Conservation (phyloP, 2,888 invertebrate genomes). For the Nephrotoma appendiculata region DNA sequence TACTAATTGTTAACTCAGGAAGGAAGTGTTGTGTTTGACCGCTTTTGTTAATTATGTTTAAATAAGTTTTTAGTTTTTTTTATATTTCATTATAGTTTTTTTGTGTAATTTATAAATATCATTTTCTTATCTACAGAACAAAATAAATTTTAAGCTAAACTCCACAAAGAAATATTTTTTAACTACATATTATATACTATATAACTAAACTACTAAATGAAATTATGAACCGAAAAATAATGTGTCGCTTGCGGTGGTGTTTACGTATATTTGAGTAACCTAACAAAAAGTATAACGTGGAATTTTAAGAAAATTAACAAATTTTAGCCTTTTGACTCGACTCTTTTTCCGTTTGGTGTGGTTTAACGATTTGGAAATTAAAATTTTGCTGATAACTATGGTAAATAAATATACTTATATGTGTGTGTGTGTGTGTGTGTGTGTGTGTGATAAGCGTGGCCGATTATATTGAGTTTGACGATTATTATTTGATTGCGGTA, state of each 20-base stretch:
- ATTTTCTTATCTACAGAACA: neutral
- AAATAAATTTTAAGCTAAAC: neutral
- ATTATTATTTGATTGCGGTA: neutral
- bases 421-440: neutral
- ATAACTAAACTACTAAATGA: too few species aligned
- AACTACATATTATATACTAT: neutral
- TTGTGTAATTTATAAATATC: neutral
- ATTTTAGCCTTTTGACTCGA: neutral
- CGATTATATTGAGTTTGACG: neutral
- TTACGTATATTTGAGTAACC: neutral
- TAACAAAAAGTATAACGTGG: neutral
- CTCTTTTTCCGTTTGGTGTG: neutral
- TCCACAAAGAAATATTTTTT: neutral
- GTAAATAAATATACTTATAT: neutral
- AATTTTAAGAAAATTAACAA: neutral
- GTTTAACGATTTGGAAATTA: neutral
- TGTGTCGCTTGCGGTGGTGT: neutral
- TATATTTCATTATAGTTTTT: neutral
- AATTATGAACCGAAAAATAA: neutral
- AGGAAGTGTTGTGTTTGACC: slow-evolving; percentile 5
- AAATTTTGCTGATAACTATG: neutral
- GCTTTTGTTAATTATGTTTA: slow-evolving; percentile 3
- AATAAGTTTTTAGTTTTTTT: neutral
- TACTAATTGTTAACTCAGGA: neutral
- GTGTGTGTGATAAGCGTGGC: neutral